Base-by-base conservation (phyloP, 2,113 vertebrate species). In the Odocoileus virginianus region DNA sequence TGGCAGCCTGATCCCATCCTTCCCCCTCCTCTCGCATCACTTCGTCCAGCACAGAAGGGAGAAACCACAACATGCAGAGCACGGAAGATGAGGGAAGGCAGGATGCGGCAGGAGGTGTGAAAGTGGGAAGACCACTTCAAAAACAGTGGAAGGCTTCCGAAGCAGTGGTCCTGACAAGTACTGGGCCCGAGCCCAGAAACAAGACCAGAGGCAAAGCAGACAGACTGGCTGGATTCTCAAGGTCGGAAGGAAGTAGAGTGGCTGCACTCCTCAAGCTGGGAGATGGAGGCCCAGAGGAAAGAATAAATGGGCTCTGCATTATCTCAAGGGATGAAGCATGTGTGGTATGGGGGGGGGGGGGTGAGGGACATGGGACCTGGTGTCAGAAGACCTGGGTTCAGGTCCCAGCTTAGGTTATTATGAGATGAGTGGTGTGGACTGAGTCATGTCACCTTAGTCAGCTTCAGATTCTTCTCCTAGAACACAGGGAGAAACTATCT, bases 191-290 rank as follows among this genome's bases (percentile, higher is more conserved):
- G 89, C 91, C 97, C 96, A 96, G 91, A 94, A 43, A 27, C 19
- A 47, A 45, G 85, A 87, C 2, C 91, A 97, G 96, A 98, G 71
- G 96, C 82, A 97, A 90, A 95, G 97, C 93, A 95, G 97, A 87
- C 87, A 43, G 95, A 87, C 7, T 54, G 91, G 95, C 87, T 88
- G 79, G 86, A 85, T 71, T 40, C 81, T 86, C 58, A 3, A 16
- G 45, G 89, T 76, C 0, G 33, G 97, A 95, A 97, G 96, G 92
- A 97, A 92, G 81, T 16, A 1, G 7, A 55, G 95, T 55, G 90
- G 96, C 92, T 0, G 7, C 13, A 82, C 60, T 78, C 78, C 0
- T 9, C 30, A 6, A 1, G 40, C 14, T 13, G 55, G 30, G 81
- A 57, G 87, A 83, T 1, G 0, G 85, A 60, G 86, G 50, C 50